Evolutionary conservation across 2,113 vertebrate genomes (phyloP).

Genomic region (Ascaphus truei): DNA sequence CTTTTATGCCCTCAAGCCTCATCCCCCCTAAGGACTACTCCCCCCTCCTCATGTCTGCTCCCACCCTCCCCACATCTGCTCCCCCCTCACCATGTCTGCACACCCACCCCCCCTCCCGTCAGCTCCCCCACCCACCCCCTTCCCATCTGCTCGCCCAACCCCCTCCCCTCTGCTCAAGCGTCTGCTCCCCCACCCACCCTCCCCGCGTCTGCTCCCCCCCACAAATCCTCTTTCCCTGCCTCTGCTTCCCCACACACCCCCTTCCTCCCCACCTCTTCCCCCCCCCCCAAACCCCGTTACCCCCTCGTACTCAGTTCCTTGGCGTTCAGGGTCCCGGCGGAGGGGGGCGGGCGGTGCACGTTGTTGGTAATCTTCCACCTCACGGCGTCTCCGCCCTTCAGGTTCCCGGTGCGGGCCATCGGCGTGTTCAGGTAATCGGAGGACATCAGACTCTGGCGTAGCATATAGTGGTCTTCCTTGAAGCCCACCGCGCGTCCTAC

Average conservation of each 20-base stretch:
- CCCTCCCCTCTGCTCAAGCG: too few relatives aligned
- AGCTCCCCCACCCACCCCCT: too few relatives aligned
- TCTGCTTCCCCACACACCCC: fast-evolving
- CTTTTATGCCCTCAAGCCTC: too few relatives aligned
- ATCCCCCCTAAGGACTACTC: too few relatives aligned
- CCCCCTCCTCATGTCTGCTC: background rate
- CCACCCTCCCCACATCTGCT: too few relatives aligned
- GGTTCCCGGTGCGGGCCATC: conserved; percentile 78
- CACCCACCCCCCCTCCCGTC: too few relatives aligned
- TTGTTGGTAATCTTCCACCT: conserved; percentile 94
- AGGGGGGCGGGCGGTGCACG: conserved; percentile 68
- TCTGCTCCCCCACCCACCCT: too few relatives aligned
- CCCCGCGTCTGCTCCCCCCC: too few relatives aligned
- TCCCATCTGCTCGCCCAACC: too few relatives aligned
- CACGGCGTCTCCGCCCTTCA: conserved; percentile 79
- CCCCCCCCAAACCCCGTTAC: too few relatives aligned
- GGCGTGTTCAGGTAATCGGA: conserved; percentile 90
- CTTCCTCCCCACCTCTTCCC: background rate
- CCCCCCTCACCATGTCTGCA: too few relatives aligned
- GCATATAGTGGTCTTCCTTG: conserved; percentile 91
- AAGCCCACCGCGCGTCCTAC: conserved; percentile 90
- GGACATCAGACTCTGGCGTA: conserved; percentile 81
- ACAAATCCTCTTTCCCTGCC: too few relatives aligned
- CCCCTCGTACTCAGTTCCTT: conserved; percentile 74
- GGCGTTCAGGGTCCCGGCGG: conserved; percentile 59